A percentile compares a stretch with the other conserved stretches of the same genome.
Evolutionary conservation across 2,797 vertebrate species (phyloP).

Genomic region (Austrolebias charrua): DNA sequence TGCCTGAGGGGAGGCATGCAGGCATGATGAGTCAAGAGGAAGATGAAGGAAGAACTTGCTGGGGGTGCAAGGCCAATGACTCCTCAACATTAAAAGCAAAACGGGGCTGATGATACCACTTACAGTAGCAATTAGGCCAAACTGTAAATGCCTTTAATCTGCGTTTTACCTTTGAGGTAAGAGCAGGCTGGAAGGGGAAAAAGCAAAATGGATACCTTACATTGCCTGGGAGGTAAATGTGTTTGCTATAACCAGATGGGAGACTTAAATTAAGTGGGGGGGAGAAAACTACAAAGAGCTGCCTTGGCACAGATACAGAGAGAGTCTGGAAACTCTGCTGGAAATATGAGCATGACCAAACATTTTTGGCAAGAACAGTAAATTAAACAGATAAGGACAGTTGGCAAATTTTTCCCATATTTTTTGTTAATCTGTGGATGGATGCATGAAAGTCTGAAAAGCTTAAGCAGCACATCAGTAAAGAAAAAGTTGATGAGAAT

Average conservation of each 20-base stretch:
- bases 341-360: slow-evolving; percentile 5
- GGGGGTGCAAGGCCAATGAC: slow-evolving; percentile 61
- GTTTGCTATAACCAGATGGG: background rate
- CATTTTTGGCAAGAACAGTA: slow-evolving; percentile 18
- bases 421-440: slow-evolving; percentile 13
- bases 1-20: slow-evolving; percentile 53
- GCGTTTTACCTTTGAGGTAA: slow-evolving; percentile 32
- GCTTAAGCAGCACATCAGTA: slow-evolving; percentile 1
- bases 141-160: slow-evolving; percentile 64
- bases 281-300: background rate
- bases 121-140: slow-evolving; percentile 64
- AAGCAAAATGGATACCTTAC: slow-evolving; percentile 4
- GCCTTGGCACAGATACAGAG: slow-evolving; percentile 9
- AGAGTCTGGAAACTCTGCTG: background rate
- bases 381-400: slow-evolving; percentile 21
- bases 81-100: slow-evolving; percentile 72
- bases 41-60: slow-evolving; percentile 28
- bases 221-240: slow-evolving; percentile 5
- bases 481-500: background rate
- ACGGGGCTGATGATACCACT: slow-evolving; percentile 76
- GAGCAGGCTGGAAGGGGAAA: background rate
- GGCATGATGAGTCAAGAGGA: slow-evolving; percentile 40
- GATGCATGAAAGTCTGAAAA: slow-evolving; percentile 8
- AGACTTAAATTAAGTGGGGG: background rate
- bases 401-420: slow-evolving; percentile 3